Conservation (phyloP, 2,113 vertebrate species). For the Empidonax traillii region DNA sequence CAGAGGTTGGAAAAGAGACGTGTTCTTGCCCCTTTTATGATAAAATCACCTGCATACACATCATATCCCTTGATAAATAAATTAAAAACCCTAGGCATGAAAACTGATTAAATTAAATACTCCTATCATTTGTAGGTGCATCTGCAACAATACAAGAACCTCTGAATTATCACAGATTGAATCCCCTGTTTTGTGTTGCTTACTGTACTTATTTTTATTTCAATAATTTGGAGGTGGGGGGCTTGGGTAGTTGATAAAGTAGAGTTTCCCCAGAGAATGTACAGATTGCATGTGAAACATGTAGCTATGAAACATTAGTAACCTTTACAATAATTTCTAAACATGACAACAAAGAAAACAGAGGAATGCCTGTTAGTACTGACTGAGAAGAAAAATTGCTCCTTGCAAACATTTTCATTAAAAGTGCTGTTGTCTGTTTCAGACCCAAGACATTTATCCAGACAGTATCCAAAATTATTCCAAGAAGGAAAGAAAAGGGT, state of each 20-base stretch:
- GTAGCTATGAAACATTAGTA: not conserved
- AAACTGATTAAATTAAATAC: not conserved
- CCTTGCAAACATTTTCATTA: not conserved
- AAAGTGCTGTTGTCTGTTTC: not conserved
- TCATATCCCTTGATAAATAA: not conserved
- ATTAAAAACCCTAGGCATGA: not conserved
- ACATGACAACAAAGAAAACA: not conserved
- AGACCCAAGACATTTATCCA: not conserved
- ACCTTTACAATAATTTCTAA: not conserved
- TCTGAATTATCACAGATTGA: not conserved
- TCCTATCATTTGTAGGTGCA: not conserved
- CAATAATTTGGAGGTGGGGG: not conserved
- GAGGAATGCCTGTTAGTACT: not conserved
- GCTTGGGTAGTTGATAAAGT: rapidly evolving
- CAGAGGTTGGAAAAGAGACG: not conserved
- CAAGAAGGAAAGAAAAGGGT: not conserved
- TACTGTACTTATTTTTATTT: not conserved
- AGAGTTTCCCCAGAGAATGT: not conserved
- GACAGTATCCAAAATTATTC: not conserved
- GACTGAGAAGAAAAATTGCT: not conserved
- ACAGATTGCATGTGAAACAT: not conserved
- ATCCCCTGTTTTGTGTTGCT: not conserved
- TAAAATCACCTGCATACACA: not conserved
- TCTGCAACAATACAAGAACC: not conserved
- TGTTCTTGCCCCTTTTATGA: not conserved